Conservation (phyloP, 2,797 vertebrate species). For the Carduelis carduelis region DNA sequence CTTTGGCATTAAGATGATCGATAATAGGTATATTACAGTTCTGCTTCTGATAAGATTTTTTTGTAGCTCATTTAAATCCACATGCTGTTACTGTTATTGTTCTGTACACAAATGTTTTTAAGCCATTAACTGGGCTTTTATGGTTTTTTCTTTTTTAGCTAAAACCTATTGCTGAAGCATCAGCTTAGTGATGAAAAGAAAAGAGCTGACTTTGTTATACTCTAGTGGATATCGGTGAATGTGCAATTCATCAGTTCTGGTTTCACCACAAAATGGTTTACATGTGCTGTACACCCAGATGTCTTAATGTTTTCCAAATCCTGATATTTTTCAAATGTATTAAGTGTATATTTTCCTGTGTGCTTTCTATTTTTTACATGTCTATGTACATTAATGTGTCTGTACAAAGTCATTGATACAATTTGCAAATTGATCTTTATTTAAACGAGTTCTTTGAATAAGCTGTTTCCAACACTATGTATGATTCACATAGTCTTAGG, state of each 20-base stretch:
- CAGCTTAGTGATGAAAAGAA: background rate
- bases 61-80: conserved; percentile 35
- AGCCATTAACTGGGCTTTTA: background rate
- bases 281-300: conserved; percentile 27
- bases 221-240: conserved; percentile 34
- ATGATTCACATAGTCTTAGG: background rate
- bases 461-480: conserved; percentile 25
- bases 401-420: conserved; percentile 46
- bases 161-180: conserved; percentile 9
- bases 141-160: background rate
- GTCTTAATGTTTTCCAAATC: conserved; percentile 57
- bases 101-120: conserved; percentile 1
- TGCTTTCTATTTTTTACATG: conserved; percentile 60
- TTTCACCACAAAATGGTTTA: conserved; percentile 60
- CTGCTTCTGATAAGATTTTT: background rate
- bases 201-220: conserved; percentile 15
- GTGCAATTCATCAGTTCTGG: conserved; percentile 62
- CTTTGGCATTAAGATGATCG: background rate
- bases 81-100: conserved; percentile 19
- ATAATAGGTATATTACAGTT: background rate
- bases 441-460: conserved; percentile 54
- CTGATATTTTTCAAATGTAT: conserved; percentile 19
- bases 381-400: conserved; percentile 45
- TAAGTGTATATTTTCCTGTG: conserved; percentile 22
- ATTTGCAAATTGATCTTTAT: conserved; percentile 50